Conservation (phyloP, 2,797 vertebrate genomes). For the Heliangelus exortis region DNA sequence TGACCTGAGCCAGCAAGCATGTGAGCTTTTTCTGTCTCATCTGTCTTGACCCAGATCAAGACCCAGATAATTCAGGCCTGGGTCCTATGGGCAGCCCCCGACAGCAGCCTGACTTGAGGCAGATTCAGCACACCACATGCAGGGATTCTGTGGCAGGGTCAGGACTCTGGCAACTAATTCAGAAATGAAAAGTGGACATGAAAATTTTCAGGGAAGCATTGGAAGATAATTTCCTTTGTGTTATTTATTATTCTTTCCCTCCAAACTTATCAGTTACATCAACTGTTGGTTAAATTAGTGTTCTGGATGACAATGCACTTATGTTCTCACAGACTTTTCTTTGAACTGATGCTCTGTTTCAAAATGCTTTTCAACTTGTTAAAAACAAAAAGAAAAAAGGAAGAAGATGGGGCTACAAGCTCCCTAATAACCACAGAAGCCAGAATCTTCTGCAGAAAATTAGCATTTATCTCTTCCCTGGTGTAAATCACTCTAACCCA, state of each 20-base stretch:
- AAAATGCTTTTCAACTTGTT: neutral
- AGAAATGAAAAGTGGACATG: neutral
- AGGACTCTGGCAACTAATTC: neutral
- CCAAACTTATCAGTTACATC: neutral
- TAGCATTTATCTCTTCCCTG: neutral
- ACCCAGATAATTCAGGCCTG: neutral
- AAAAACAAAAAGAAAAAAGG: neutral
- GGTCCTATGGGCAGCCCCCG: neutral
- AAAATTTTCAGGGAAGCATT: neutral
- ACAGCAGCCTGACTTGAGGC: neutral
- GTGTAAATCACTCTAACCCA: slow-evolving; percentile 1
- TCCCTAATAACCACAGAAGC: slow-evolving; percentile 30
- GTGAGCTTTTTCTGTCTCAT: neutral
- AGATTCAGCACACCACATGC: neutral
- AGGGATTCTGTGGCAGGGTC: neutral
- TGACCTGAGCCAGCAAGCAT: accelerated
- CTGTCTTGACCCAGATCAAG: accelerated
- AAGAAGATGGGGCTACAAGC: neutral
- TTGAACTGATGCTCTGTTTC: neutral
- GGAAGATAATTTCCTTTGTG: neutral
- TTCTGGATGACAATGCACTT: neutral
- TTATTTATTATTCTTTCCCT: neutral
- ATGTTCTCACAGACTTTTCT: neutral
- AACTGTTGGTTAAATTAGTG: neutral
- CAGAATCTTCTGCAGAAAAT: slow-evolving; percentile 27